Base-by-base conservation (phyloP, 53 echinoderm and acorn worm genomes). In the Antedon mediterranea region DNA sequence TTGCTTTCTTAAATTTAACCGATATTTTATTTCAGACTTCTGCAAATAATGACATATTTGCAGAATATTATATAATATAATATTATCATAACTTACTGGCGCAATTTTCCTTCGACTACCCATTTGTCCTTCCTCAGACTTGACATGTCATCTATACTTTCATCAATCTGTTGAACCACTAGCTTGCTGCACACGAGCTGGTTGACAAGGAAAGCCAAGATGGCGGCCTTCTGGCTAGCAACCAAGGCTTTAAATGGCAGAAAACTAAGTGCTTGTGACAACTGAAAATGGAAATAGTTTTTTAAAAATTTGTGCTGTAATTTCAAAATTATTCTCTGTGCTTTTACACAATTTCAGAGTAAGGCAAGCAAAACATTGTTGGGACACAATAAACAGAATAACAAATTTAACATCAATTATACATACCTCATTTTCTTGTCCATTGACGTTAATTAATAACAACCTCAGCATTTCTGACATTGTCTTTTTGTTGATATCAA, bases 101-200 rank as follows among this genome's bases (percentile, higher is more conserved):
- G 88, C 23, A 98, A 80, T 88, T 98, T 98, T 32, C 98, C 98
- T 34, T 98, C 98, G 28, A 98, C 92, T 42, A 98, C 88, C 98
- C 98, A 98, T 78, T 98, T 98, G 79, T 98, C 92, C 18, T 93
- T 84, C 30, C 98, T 85, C 27, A 98, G 87, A 76, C 88, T 85
- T 72, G 92, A 87, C 32, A 98, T 90, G 43, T 93, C 86, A 28
- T 93, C 90, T 43, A 90, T 90, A 76, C 86, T 88, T 71, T 81
- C 80, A 32, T 98, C 98, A 31, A 98, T 98, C 77, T 88, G 88
- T 77, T 86, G 84, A 26, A 87, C 88, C 31, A 98, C 92, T 0
- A 82, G 82, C 28, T 88, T 86, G 72, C 91, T 98, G 72, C 98
- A 98, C n/a, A 98, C 98, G 42, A 98, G 84, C 83, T 98, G 92